phyloP scores from a whole-genome alignment of 1,140 invertebrate species.

The Trachymyrmex septentrionalis region DNA sequence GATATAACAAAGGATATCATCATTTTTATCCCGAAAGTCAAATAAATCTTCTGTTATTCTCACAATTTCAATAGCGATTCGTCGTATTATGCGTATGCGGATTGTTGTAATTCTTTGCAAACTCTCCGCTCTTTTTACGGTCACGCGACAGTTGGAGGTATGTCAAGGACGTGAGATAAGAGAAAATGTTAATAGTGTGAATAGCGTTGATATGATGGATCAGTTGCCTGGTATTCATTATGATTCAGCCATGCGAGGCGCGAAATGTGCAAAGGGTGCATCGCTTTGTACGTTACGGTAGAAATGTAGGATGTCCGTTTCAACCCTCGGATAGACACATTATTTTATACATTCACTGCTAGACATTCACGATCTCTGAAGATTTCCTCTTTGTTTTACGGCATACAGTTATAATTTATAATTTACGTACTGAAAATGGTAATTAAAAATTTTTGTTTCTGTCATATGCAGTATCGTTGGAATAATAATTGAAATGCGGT shows the following conservation, averaged over 20 bases:
- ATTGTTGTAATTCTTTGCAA: slow-evolving; percentile 24
- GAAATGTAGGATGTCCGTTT: slow-evolving; percentile 51
- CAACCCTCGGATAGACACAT: slow-evolving; percentile 29
- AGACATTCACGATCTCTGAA: slow-evolving; percentile 4
- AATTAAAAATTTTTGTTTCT: neutral
- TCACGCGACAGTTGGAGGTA: slow-evolving; percentile 22
- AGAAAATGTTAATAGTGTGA: neutral
- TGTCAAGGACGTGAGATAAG: slow-evolving; percentile 54
- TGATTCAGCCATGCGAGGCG: slow-evolving; percentile 44
- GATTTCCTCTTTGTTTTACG: slow-evolving; percentile 8
- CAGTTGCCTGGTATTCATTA: slow-evolving; percentile 42
- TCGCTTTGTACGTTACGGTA: slow-evolving; percentile 44
- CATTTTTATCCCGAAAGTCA: neutral
- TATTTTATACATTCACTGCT: slow-evolving; percentile 22
- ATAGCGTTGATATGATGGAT: slow-evolving; percentile 29
- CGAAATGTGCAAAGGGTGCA: neutral
- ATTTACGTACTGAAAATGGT: neutral
- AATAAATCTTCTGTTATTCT: slow-evolving; percentile 15
- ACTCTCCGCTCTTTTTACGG: neutral
- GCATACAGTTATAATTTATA: neutral
- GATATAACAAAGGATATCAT: slow-evolving; percentile 22
- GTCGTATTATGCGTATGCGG: neutral
- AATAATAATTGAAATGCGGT: neutral
- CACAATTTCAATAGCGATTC: slow-evolving; percentile 6
- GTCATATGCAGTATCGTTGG: neutral